Percentiles rank a stretch among this genome's conserved stretches.
Conservation (phyloP, 2,797 vertebrate species). For the Huso huso region DNA sequence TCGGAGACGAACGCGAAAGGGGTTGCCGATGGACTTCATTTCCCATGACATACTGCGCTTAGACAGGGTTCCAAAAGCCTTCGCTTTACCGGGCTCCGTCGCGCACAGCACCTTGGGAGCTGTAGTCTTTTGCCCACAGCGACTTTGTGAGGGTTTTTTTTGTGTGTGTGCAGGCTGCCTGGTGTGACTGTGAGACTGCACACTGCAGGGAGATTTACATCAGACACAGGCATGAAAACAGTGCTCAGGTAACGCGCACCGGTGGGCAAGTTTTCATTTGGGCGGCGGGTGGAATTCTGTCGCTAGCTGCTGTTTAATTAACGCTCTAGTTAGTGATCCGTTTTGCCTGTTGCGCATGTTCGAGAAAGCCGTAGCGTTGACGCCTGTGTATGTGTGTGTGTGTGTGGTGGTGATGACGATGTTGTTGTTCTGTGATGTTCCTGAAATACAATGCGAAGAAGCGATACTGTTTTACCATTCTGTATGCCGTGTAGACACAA, state of each 20-base stretch:
- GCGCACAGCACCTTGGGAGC: conserved; percentile 27
- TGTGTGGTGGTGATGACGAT: neutral
- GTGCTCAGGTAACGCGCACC: conserved; percentile 54
- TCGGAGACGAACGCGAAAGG: neutral
- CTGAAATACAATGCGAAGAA: conserved; percentile 8
- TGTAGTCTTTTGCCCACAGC: conserved; percentile 48
- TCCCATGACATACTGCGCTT: conserved; percentile 35
- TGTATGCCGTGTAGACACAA: conserved; percentile 4
- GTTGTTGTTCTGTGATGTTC: conserved; percentile 4
- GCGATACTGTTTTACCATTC: conserved; percentile 14
- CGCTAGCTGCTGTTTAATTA: neutral
- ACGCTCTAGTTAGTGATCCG: neutral
- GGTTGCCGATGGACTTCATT: conserved; percentile 5
- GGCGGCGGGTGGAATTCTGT: neutral
- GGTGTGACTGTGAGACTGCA: conserved; percentile 48
- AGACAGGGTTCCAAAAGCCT: neutral
- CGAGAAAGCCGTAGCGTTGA: conserved; percentile 9
- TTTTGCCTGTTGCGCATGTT: conserved; percentile 32
- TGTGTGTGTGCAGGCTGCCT: conserved; percentile 13
- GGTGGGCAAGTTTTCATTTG: conserved; percentile 36
- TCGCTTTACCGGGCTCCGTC: neutral
- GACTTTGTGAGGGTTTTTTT: conserved; percentile 26
- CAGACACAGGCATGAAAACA: conserved; percentile 57
- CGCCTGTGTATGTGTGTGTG: neutral
- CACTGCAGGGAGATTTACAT: conserved; percentile 48